A percentile compares a stretch with the other conserved stretches of the same genome.
phyloP scores from a whole-genome alignment of 2,888 invertebrate genomes.

The Oscheius sp. region DNA sequence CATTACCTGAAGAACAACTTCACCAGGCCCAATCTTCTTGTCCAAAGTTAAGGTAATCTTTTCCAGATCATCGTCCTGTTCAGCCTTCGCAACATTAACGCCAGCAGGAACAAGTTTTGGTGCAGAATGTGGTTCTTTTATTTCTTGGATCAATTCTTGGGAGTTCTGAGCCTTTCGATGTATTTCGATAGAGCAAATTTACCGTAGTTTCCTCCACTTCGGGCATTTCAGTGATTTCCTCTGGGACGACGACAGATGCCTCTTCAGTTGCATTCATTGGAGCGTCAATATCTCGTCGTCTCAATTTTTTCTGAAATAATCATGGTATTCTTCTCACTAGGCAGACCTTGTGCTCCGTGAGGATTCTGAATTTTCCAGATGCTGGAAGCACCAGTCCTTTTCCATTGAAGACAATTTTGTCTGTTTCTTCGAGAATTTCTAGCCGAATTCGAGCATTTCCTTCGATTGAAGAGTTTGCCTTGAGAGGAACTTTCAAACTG shows the following conservation, averaged over 20 bases:
- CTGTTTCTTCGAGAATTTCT: constrained; percentile 43
- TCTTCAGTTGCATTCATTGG: neutral
- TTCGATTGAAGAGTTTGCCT: constrained; percentile 26
- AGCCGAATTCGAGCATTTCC: constrained; percentile 45
- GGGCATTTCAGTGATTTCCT: neutral
- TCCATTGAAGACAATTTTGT: constrained; percentile 52
- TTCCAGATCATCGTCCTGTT: constrained; percentile 24
- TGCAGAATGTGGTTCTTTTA: neutral
- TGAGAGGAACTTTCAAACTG: constrained; percentile 15
- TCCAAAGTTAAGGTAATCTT: constrained; percentile 24
- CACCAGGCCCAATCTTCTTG: constrained; percentile 15
- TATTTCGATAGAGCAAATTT: no score
- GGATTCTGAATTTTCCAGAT: constrained; percentile 39
- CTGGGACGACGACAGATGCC: constrained; percentile 8
- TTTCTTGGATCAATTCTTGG: constrained; percentile 13
- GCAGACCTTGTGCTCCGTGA: constrained; percentile 3
- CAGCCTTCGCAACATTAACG: neutral
- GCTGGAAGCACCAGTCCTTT: constrained; percentile 45
- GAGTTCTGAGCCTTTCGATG: neutral
- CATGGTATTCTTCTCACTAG: neutral
- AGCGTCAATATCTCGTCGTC: neutral
- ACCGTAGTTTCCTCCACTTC: neutral
- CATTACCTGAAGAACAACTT: constrained; percentile 21
- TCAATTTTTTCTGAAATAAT: neutral
- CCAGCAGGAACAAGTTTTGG: constrained; percentile 3